Conservation (phyloP, 2,888 invertebrate species). For the Glyphotaelius pellucidus region DNA sequence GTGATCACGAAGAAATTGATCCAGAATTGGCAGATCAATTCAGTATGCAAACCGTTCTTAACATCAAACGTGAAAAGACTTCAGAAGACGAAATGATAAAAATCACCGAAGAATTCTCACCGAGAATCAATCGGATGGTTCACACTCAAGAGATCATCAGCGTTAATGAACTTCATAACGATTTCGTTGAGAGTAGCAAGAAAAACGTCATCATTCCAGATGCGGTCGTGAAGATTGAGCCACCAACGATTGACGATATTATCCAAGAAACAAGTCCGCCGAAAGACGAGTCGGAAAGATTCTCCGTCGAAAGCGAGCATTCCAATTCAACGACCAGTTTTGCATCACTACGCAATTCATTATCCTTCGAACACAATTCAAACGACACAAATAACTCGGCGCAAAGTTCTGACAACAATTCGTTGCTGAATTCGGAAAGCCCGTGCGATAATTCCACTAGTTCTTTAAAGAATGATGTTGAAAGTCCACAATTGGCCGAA, state of each 20-base stretch:
- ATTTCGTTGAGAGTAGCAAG: constrained; percentile 72
- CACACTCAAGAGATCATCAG: constrained; percentile 72
- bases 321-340: constrained; percentile 66
- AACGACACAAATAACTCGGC: constrained; percentile 9
- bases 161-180: constrained; percentile 75
- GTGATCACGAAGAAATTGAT: constrained; percentile 68
- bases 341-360: constrained; percentile 16
- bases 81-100: constrained; percentile 75
- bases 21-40: constrained; percentile 67
- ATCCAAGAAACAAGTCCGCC: neutral
- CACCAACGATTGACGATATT: neutral
- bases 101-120: constrained; percentile 69
- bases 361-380: constrained; percentile 33
- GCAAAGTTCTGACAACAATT: constrained; percentile 7
- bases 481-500: neutral
- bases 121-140: constrained; percentile 68
- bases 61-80: constrained; percentile 74
- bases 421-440: constrained; percentile 11
- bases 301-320: constrained; percentile 39
- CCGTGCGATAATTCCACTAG: constrained; percentile 28
- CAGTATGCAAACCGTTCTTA: constrained; percentile 51
- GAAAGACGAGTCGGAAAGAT: constrained; percentile 30
- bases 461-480: neutral
- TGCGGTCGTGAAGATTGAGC: constrained; percentile 55
- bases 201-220: constrained; percentile 37